Base-by-base conservation (phyloP, 2,888 invertebrate species). In the Charanyca ferruginea region DNA sequence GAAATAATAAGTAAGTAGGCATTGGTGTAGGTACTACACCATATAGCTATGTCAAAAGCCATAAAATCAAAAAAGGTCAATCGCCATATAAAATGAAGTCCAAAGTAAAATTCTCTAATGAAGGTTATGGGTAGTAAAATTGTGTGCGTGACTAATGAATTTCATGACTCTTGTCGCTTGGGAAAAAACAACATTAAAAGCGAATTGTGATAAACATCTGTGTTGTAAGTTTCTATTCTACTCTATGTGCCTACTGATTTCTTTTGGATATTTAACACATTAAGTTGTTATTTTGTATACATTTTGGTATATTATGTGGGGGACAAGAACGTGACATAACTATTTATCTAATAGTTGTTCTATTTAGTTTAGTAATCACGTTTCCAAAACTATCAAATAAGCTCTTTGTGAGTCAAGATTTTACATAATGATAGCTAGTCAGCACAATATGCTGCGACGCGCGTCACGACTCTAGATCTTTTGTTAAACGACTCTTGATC, bases 61-160 rank as follows among this genome's bases (percentile, higher is more conserved):
- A 22, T 49, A 49, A 63, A 58, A 48, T 41, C 25, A 28, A 45
- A 61, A 63, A 35, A 60, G 66, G 74, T 66, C 41, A 78, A 65
- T 57, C n/a, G 32, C 44, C 18, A 18, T 47, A 72, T 63, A 77
- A 65, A 73, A 71, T 62, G 25, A 62, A 54, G 38, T 48, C 38
- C 48, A 51, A 58, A 73, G 32, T 51, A 57, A 60, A 71, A 35
- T 32, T 49, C 47, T 64, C n/a, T 44, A 57, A 22, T 44, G 41
- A 60, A 78, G 44, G 48, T 57, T 73, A 78, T 73, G 35, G 73
- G 70, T 38, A 62, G 51, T 66, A 57, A 74, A 74, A 60, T 22
- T 53, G 52, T 48, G 79, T 74, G 79, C 73, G 73, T 74, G 73
- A 74, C 73, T 65, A 78, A 74, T 78, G 59, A 78, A 74, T 74